Percentiles rank a stretch among this genome's conserved stretches.
These are phyloP conservation scores for Takifugu rubripes DNA, from an alignment of 2,797 vertebrate genomes.

Conservation along the genomic window DNA sequence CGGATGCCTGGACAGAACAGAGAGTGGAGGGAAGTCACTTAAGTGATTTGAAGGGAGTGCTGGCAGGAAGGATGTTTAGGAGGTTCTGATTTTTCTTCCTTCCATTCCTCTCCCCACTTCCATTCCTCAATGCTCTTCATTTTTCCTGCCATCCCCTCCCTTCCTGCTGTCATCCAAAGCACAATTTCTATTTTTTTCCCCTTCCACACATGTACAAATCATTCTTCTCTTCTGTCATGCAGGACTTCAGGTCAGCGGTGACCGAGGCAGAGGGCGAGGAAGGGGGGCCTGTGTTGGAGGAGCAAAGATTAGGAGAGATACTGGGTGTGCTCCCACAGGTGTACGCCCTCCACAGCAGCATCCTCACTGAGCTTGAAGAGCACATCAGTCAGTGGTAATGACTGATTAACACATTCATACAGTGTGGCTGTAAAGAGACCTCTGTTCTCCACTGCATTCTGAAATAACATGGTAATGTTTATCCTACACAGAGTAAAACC, in stretches of 20 bases:
- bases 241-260: constrained; percentile 86
- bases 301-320: constrained; percentile 80
- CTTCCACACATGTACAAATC: constrained; percentile 3
- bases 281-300: constrained; percentile 74
- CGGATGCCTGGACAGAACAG: constrained; percentile 63
- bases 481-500: not conserved
- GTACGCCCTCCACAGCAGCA: constrained; percentile 83
- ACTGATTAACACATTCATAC: not conserved
- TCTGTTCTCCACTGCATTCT: not conserved
- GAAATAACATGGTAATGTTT: not conserved
- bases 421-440: constrained; percentile 7
- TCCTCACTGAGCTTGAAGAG: constrained; percentile 84
- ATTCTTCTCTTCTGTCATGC: constrained; percentile 10
- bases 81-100: constrained; percentile 69
- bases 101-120: constrained; percentile 38
- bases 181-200: constrained; percentile 5
- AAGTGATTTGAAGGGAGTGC: constrained; percentile 54
- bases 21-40: constrained; percentile 25
- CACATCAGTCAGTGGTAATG: constrained; percentile 85
- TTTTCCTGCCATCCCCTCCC: constrained; percentile 31
- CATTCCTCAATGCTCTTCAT: constrained; percentile 48
- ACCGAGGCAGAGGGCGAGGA: constrained; percentile 68
- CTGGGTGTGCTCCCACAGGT: constrained; percentile 84
- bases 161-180: constrained; percentile 25
- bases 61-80: constrained; percentile 73